Conservation (phyloP, 1,140 invertebrate genomes). For the Maconellicoccus hirsutus region DNA sequence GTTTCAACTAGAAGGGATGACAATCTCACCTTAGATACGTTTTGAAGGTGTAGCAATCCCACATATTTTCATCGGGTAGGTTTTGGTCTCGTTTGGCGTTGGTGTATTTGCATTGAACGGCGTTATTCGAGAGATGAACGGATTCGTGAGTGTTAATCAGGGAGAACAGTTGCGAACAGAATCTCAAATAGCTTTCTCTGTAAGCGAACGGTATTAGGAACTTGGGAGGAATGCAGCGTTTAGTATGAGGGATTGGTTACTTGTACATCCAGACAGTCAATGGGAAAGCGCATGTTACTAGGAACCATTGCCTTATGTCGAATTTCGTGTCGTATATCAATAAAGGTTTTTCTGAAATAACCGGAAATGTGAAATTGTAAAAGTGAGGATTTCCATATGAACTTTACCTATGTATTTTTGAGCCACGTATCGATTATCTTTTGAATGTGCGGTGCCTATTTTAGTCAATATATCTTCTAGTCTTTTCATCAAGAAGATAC, state of each 20-base stretch:
- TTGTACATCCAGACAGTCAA: constrained; percentile 88
- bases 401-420: constrained; percentile 78
- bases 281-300: constrained; percentile 79
- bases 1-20: no score
- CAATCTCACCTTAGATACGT: constrained; percentile 45
- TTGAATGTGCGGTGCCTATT: constrained; percentile 44
- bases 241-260: constrained; percentile 40
- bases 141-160: constrained; percentile 84
- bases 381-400: not conserved
- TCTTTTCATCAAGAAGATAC: constrained; percentile 75
- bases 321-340: constrained; percentile 86
- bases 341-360: constrained; percentile 58
- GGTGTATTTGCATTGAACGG: constrained; percentile 82
- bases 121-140: constrained; percentile 86
- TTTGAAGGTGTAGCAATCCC: constrained; percentile 67
- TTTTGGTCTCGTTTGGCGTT: constrained; percentile 62
- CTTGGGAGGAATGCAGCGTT: not conserved
- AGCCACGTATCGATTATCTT: constrained; percentile 73
- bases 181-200: constrained; percentile 79
- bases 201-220: constrained; percentile 23
- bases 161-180: constrained; percentile 83
- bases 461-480: constrained; percentile 72
- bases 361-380: constrained; percentile 16
- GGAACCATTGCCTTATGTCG: constrained; percentile 86
- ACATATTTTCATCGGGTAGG: constrained; percentile 59